Conservation (phyloP, 1,140 invertebrate species). For the Temnothorax longispinosus region DNA sequence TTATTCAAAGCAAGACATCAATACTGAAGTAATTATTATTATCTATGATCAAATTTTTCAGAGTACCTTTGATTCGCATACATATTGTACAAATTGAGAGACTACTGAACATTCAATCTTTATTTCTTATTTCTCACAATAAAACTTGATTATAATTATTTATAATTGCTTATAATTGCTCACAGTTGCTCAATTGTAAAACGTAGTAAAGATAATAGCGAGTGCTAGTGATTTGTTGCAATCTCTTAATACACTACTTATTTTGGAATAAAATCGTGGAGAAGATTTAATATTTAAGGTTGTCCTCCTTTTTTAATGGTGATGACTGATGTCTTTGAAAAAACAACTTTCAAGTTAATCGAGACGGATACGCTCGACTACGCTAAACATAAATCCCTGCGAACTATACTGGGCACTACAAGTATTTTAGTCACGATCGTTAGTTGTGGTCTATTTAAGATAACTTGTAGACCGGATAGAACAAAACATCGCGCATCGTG, state of each 20-base stretch:
- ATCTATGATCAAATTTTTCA: slow-evolving; percentile 13
- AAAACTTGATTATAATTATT: not conserved
- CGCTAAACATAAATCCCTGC: slow-evolving; percentile 76
- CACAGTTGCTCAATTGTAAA: not conserved
- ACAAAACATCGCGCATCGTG: not conserved
- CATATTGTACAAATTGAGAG: not conserved
- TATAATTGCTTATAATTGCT: not conserved
- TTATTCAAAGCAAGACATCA: not conserved
- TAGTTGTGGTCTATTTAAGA: slow-evolving; percentile 57
- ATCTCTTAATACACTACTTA: not conserved
- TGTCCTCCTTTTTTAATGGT: slow-evolving; percentile 33
- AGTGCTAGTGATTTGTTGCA: not conserved
- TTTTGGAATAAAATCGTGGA: not conserved
- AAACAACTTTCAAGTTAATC: slow-evolving; percentile 66
- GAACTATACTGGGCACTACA: slow-evolving; percentile 10
- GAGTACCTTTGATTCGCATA: not conserved
- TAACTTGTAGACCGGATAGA: slow-evolving; percentile 30
- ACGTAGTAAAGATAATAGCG: not conserved
- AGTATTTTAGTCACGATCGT: slow-evolving; percentile 44
- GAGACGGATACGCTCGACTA: slow-evolving; percentile 69
- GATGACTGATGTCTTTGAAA: slow-evolving; percentile 14
- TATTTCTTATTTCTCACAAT: not conserved
- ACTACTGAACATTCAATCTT: not conserved
- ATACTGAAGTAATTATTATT: not conserved
- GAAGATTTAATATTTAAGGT: slow-evolving; percentile 17